Conservation (phyloP, 2,888 invertebrate genomes). For the Drosophila paranaensis region DNA sequence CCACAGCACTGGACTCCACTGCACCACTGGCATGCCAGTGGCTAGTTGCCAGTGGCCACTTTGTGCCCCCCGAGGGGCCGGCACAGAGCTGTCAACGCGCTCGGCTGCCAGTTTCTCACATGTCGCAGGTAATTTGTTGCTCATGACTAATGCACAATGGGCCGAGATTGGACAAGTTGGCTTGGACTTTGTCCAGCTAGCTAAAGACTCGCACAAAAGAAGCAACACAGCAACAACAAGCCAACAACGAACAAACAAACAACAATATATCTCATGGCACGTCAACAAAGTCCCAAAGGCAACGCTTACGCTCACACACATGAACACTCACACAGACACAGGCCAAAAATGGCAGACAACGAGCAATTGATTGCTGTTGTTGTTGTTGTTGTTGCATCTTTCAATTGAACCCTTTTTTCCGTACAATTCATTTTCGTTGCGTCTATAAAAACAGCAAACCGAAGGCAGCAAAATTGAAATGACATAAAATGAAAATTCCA, state of each 20-base stretch:
- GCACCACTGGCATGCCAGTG: not conserved
- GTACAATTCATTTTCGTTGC: slow-evolving; percentile 69
- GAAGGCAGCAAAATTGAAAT: slow-evolving; percentile 75
- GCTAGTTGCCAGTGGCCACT: slow-evolving; percentile 6
- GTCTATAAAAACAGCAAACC: slow-evolving; percentile 69
- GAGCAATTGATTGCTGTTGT: slow-evolving; percentile 48
- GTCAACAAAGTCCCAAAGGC: slow-evolving; percentile 69
- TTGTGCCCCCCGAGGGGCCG: slow-evolving; percentile 18
- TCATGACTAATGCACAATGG: slow-evolving; percentile 69
- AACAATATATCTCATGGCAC: slow-evolving; percentile 71
- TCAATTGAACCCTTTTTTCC: slow-evolving; percentile 73
- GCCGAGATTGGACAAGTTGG: slow-evolving; percentile 49
- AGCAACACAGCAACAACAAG: slow-evolving; percentile 22
- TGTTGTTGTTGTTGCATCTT: slow-evolving; percentile 59
- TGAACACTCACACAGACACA: slow-evolving; percentile 20
- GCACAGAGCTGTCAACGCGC: slow-evolving; percentile 59
- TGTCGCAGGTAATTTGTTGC: slow-evolving; percentile 80
- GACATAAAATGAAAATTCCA: slow-evolving; percentile 79
- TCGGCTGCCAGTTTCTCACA: slow-evolving; percentile 54
- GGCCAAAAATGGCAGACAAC: slow-evolving; percentile 53
- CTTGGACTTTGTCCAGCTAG: slow-evolving; percentile 55
- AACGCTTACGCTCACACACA: slow-evolving; percentile 25
- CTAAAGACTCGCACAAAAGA: slow-evolving; percentile 36
- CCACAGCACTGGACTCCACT: not conserved
- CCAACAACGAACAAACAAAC: slow-evolving; percentile 49